phyloP scores from a whole-genome alignment of 2,888 invertebrate species.

The Harmothoe impar region DNA sequence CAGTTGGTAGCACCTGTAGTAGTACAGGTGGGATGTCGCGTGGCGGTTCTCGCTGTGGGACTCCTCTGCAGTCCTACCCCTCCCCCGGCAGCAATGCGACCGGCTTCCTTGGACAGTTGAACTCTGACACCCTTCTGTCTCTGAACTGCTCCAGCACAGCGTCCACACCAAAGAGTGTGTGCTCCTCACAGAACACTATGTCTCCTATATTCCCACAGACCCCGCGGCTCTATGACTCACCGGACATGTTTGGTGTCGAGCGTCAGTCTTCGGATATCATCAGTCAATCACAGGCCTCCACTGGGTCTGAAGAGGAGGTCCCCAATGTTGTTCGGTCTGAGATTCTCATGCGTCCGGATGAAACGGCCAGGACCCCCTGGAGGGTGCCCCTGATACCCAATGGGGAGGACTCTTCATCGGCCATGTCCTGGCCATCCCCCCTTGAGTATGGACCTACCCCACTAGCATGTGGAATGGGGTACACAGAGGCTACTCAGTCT shows the following conservation, averaged over 20 bases:
- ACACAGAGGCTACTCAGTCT: neutral
- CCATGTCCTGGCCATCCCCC: neutral
- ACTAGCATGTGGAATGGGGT: slow-evolving; percentile 16
- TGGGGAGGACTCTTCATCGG: neutral
- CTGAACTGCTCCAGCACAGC: neutral
- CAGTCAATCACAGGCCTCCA: neutral
- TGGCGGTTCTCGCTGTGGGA: neutral
- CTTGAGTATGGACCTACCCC: slow-evolving; percentile 2
- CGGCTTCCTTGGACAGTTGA: neutral
- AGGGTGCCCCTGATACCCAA: neutral
- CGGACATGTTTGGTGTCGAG: slow-evolving; percentile 19
- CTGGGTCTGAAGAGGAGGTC: neutral
- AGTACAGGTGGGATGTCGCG: neutral
- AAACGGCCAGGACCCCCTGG: neutral
- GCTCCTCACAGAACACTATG: neutral
- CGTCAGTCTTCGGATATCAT: neutral
- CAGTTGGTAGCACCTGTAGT: neutral
- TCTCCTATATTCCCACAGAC: slow-evolving; percentile 3
- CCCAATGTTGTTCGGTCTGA: neutral
- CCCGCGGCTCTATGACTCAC: neutral
- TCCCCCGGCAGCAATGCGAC: neutral
- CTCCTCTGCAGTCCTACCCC: neutral
- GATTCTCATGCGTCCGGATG: neutral
- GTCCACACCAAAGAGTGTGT: neutral
- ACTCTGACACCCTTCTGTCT: neutral